A percentile compares a stretch with the other conserved stretches of the same genome.
Evolutionary conservation across 2,113 vertebrate species (phyloP).

Genomic region (Chaetorhynchus papuensis): DNA sequence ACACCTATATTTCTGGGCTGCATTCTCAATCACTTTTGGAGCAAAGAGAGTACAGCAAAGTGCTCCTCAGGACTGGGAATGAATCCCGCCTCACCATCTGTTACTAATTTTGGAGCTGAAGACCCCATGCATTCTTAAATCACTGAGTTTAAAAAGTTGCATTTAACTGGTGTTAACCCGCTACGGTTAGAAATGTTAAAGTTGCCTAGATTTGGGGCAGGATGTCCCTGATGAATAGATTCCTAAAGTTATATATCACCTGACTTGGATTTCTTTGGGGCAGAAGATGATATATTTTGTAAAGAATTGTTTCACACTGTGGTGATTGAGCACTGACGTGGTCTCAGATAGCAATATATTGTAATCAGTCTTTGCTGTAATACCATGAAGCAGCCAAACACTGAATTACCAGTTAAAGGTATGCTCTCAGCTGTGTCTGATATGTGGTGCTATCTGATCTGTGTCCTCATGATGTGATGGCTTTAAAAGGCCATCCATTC

Average conservation of each 20-base stretch:
- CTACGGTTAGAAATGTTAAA: constrained; percentile 20
- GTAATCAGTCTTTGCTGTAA: constrained; percentile 28
- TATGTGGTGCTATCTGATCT: neutral
- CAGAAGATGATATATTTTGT: neutral
- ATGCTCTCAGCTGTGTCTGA: neutral
- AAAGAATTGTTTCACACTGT: constrained; percentile 6
- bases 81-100: constrained; percentile 67
- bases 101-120: constrained; percentile 65
- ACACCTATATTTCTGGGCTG: constrained; percentile 57
- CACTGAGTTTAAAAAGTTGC: constrained; percentile 37
- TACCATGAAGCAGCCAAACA: neutral
- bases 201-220: neutral
- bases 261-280: neutral
- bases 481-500: neutral
- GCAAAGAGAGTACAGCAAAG: constrained; percentile 40
- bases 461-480: neutral
- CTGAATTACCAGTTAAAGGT: neutral
- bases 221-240: neutral
- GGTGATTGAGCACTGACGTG: constrained; percentile 22
- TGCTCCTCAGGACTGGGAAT: constrained; percentile 60
- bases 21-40: constrained; percentile 54
- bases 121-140: constrained; percentile 63
- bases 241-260: neutral
- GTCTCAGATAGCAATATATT: constrained; percentile 29
- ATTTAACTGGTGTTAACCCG: constrained; percentile 38